Evolutionary conservation across 2,888 invertebrate species (phyloP).

Genomic region (Ennomos fuscantarius): DNA sequence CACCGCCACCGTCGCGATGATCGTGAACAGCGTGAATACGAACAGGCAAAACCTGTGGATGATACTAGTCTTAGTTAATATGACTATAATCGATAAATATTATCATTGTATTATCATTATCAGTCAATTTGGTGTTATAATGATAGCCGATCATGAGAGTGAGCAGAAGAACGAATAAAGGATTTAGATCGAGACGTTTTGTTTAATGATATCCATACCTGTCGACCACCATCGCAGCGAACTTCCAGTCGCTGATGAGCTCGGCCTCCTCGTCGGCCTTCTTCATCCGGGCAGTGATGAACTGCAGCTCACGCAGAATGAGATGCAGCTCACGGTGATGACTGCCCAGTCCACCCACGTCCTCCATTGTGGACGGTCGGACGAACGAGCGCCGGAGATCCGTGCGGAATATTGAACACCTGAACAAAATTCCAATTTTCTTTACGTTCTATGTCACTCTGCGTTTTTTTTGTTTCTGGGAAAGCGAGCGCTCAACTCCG

Average conservation of each 20-base stretch:
- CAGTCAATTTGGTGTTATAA: too few relatives aligned
- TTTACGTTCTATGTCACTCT: neutral
- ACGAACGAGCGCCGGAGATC: conserved; percentile 87
- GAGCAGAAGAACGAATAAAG: too few relatives aligned
- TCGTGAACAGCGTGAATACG: conserved; percentile 97
- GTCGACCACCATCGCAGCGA: conserved; percentile 99
- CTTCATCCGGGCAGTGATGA: conserved; percentile 97
- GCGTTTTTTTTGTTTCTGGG: too few relatives aligned
- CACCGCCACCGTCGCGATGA: conserved; percentile 96
- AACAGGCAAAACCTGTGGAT: conserved; percentile 94
- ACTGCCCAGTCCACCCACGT: conserved; percentile 86
- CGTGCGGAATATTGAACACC: conserved; percentile 82
- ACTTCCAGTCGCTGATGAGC: conserved; percentile 98
- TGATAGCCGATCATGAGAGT: too few relatives aligned
- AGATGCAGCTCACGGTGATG: conserved; percentile 94
- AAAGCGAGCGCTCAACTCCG: too few relatives aligned
- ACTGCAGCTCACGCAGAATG: conserved; percentile 96
- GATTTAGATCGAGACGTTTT: too few relatives aligned
- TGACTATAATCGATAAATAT: too few relatives aligned
- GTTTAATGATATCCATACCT: conserved; percentile 79
- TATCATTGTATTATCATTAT: too few relatives aligned
- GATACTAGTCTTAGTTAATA: conserved; percentile 34
- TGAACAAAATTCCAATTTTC: conserved; percentile 40
- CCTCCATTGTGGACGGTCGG: conserved; percentile 92
- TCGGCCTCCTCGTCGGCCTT: conserved; percentile 97